Percentiles rank a stretch among this genome's conserved stretches.
Conservation (phyloP, 2,797 vertebrate genomes). For the Hylomyscus alleni region DNA sequence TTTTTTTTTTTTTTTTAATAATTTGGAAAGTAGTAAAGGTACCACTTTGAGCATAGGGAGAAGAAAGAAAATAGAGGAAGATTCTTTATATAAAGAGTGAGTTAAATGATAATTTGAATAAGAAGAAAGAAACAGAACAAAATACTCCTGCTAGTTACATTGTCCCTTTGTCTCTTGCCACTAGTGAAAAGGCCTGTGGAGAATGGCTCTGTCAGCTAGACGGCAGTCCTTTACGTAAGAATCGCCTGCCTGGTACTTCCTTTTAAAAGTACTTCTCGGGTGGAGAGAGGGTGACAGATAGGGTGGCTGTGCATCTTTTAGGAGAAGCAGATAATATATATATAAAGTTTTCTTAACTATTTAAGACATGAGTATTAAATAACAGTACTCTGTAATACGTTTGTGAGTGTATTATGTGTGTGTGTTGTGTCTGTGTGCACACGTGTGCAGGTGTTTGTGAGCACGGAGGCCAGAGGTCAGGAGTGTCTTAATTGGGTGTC, state of each 20-base stretch:
- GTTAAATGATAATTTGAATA: constrained; percentile 47
- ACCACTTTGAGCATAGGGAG: background rate
- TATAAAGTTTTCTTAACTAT: constrained; percentile 48
- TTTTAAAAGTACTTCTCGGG: constrained; percentile 40
- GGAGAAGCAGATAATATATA: constrained; percentile 33
- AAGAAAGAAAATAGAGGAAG: background rate
- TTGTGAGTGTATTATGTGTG: background rate
- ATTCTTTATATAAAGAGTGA: background rate
- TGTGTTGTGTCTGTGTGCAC: background rate
- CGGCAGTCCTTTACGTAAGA: constrained; percentile 15
- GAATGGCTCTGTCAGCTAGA: background rate
- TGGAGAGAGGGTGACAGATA: background rate
- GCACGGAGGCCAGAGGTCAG: background rate
- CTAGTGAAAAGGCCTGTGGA: background rate
- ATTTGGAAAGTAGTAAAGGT: background rate
- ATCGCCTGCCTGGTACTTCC: background rate
- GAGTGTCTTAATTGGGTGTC: background rate
- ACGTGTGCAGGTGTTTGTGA: background rate
- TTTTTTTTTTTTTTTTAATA: background rate
- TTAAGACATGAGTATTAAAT: constrained; percentile 41
- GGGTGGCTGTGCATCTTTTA: constrained; percentile 18
- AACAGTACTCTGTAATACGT: background rate
- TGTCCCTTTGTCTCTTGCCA: constrained; percentile 11
- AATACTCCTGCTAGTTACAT: background rate
- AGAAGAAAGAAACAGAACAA: background rate